Percentiles rank a stretch among this genome's conserved stretches.
phyloP scores from a whole-genome alignment of 2,888 invertebrate genomes.

The Chalcis sispes region DNA sequence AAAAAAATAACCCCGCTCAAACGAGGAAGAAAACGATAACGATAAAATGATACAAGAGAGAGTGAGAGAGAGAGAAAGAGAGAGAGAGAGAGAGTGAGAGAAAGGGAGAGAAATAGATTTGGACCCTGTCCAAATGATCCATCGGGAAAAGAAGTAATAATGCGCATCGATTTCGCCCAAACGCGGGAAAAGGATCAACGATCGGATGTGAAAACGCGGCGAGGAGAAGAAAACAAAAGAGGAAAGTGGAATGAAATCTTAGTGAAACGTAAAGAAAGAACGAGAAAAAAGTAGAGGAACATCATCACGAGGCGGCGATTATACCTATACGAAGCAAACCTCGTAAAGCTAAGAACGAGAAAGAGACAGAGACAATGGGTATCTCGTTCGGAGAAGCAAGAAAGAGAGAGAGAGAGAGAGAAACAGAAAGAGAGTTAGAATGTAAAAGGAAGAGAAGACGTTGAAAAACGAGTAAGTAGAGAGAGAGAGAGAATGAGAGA shows the following conservation, averaged over 20 bases:
- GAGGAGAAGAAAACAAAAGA: conserved; percentile 6
- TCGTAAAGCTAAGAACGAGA: no score
- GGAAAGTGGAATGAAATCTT: conserved; percentile 17
- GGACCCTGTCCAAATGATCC: background rate
- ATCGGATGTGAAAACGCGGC: background rate
- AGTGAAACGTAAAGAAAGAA: conserved; percentile 50
- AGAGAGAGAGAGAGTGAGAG: background rate
- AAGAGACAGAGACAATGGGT: conserved; percentile 39
- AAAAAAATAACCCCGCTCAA: background rate
- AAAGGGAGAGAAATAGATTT: background rate
- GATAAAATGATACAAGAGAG: conserved; percentile 19
- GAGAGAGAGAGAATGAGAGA: conserved; percentile 33
- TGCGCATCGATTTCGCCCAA: no score
- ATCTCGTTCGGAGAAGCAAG: background rate
- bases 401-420: conserved; percentile 17
- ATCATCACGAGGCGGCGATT: conserved; percentile 24
- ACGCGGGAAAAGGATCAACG: conserved; percentile 1
- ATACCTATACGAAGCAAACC: no score
- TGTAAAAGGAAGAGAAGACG: conserved; percentile 2
- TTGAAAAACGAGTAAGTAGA: background rate
- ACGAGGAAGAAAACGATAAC: conserved; percentile 19
- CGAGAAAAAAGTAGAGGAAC: conserved; percentile 43
- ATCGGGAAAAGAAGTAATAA: background rate
- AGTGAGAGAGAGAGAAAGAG: conserved; percentile 16
- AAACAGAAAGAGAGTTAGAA: conserved; percentile 10